A percentile compares a stretch with the other conserved stretches of the same genome.
Conservation (phyloP, 2,113 vertebrate genomes). For the Ophthalmolycus amberensis region DNA sequence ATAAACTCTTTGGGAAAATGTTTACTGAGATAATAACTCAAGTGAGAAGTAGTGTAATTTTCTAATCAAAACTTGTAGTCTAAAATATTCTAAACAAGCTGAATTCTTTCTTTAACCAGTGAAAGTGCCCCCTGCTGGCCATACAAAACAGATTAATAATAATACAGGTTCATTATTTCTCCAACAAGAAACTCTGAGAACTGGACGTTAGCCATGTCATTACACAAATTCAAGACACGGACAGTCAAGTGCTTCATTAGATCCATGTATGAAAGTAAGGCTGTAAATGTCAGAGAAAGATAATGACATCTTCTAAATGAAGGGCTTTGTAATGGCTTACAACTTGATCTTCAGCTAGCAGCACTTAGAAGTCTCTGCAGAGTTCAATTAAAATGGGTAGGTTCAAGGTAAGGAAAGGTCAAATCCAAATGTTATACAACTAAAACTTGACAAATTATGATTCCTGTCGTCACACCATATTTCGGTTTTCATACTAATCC, state of each 20-base stretch:
- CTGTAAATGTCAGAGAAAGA: conserved; percentile 16
- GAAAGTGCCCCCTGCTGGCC: no score
- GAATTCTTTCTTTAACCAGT: no score
- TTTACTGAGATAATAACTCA: not conserved
- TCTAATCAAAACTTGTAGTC: not conserved
- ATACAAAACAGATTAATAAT: not conserved
- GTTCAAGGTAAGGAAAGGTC: not conserved
- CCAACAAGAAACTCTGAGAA: not conserved
- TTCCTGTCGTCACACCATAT: not conserved
- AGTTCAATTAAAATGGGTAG: conserved; percentile 1
- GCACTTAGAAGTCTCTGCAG: not conserved
- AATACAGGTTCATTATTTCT: not conserved
- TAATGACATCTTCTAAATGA: conserved; percentile 6
- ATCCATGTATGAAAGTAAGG: conserved; percentile 5
- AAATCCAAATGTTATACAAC: conserved; percentile 8
- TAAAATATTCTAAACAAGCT: not conserved
- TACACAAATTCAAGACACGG: not conserved
- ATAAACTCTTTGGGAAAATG: not conserved
- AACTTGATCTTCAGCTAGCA: not conserved
- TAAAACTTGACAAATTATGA: not conserved
- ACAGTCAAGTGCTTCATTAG: conserved; percentile 1
- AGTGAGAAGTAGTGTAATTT: not conserved
- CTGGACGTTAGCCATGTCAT: not conserved
- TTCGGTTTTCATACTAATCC: not conserved
- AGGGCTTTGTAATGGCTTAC: not conserved